Evolutionary conservation across 2,113 vertebrate species (phyloP).

Genomic region (Thamnaconus septentrionalis): DNA sequence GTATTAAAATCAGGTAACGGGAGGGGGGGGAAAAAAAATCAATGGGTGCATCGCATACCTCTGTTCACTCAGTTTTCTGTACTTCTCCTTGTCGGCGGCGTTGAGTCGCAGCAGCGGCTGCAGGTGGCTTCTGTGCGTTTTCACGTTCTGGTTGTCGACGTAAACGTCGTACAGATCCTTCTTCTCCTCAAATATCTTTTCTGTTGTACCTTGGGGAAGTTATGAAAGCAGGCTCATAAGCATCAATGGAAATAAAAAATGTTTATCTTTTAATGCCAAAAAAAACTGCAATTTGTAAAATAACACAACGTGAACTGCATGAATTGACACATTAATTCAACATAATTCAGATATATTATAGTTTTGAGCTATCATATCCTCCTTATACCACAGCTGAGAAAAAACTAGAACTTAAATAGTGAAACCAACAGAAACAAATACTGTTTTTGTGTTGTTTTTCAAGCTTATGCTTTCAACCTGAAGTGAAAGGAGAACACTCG

Average conservation of each 20-base stretch:
- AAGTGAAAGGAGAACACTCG: background rate
- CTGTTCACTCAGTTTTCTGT: constrained; percentile 93
- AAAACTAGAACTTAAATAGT: too few relatives aligned
- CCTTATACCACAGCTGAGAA: too few relatives aligned
- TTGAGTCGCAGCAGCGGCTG: constrained; percentile 90
- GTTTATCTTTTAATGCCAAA: background rate
- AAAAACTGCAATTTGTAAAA: background rate
- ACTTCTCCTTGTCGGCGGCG: constrained; percentile 90
- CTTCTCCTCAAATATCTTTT: constrained; percentile 98
- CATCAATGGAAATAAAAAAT: background rate
- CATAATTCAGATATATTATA: too few relatives aligned
- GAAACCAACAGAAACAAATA: background rate
- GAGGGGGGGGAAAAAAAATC: too few relatives aligned
- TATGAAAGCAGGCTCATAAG: background rate
- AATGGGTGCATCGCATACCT: constrained; percentile 73
- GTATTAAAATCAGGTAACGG: too few relatives aligned
- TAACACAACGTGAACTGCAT: background rate
- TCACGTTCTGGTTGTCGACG: constrained; percentile 98
- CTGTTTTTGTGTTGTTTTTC: background rate
- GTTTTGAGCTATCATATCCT: too few relatives aligned
- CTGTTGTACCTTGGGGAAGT: constrained; percentile 88
- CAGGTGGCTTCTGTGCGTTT: constrained; percentile 86
- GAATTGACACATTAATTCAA: too few relatives aligned
- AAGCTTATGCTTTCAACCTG: background rate
- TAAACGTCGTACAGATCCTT: constrained; percentile 93